Evolutionary conservation across 2,888 invertebrate species (phyloP).

Genomic region (Chymomyza amoena): DNA sequence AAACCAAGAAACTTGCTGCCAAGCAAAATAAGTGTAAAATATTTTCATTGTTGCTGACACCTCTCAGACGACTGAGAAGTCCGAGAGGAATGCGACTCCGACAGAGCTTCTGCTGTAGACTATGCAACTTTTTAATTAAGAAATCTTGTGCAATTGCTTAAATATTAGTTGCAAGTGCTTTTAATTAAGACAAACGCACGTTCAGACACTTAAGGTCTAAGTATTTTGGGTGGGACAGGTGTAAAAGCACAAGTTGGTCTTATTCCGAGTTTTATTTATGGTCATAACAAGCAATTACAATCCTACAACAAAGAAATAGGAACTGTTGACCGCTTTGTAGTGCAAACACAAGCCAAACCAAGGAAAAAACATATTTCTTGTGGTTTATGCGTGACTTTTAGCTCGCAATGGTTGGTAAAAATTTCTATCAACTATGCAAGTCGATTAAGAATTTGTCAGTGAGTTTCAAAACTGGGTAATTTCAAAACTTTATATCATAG

Average conservation of each 20-base stretch:
- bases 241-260: not conserved
- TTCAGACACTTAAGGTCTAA: conserved; percentile 34
- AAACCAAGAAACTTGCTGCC: not conserved
- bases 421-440: no score
- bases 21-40: conserved; percentile 43
- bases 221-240: not conserved
- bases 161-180: conserved; percentile 56
- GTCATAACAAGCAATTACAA: conserved; percentile 66
- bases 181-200: conserved; percentile 58
- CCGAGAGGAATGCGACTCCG: not conserved
- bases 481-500: no score
- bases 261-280: conserved; percentile 39
- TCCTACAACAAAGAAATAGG: not conserved
- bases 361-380: not conserved
- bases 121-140: conserved; percentile 65
- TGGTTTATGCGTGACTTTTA: not conserved
- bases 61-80: conserved; percentile 32
- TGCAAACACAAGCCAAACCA: not conserved
- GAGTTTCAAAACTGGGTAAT: no score
- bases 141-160: conserved; percentile 65
- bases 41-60: conserved; percentile 71
- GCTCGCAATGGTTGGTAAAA: no score
- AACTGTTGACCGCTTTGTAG: not conserved
- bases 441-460: no score
- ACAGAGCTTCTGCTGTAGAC: not conserved